phyloP scores from a whole-genome alignment of 2,113 vertebrate species.

The Cygnus buccinator region DNA sequence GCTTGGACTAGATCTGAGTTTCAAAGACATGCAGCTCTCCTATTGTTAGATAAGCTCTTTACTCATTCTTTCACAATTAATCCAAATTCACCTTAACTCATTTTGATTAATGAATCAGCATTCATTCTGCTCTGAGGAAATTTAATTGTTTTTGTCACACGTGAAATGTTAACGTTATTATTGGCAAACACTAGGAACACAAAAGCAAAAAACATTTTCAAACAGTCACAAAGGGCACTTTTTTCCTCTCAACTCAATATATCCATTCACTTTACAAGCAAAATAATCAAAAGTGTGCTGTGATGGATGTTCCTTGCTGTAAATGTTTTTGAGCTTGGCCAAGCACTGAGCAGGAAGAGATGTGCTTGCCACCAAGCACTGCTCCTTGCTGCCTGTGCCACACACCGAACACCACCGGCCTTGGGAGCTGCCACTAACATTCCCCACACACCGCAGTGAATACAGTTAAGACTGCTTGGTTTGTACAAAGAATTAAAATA shows the following conservation, averaged over 20 bases:
- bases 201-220: background rate
- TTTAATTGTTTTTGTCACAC: background rate
- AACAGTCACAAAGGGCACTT: background rate
- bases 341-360: background rate
- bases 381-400: background rate
- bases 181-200: background rate
- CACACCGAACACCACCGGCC: background rate
- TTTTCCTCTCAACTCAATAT: background rate
- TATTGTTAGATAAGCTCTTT: background rate
- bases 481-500: background rate
- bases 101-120: background rate
- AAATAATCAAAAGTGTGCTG: background rate
- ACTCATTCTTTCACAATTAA: background rate
- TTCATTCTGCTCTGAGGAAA: background rate
- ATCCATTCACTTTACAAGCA: background rate
- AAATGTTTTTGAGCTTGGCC: background rate
- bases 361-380: background rate
- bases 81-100: background rate
- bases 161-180: background rate
- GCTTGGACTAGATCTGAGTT: background rate
- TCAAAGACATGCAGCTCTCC: background rate
- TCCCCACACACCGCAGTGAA: background rate
- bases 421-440: background rate
- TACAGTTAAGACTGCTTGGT: background rate
- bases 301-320: background rate